Conservation (phyloP, 1,140 invertebrate species). For the Globodera ellingtonae region DNA sequence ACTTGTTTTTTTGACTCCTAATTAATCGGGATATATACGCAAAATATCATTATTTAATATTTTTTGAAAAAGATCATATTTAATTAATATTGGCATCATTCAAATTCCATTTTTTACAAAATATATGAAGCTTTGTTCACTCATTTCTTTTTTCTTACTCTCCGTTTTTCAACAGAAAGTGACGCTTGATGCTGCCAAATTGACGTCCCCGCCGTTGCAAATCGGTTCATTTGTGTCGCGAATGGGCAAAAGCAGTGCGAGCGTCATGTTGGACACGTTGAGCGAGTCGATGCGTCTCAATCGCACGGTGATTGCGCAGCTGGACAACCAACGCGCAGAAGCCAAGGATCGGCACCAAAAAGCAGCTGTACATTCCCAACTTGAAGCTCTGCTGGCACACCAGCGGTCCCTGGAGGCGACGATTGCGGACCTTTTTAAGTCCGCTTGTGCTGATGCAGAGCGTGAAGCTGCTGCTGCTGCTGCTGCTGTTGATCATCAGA, state of each 20-base stretch:
- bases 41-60: no score
- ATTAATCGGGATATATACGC: no score
- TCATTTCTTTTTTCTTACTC: no score
- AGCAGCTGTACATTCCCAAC: conserved; percentile 1
- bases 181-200: no score
- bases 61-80: no score
- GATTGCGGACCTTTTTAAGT: background rate
- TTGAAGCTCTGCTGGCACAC: conserved; percentile 8
- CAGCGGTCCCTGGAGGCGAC: background rate
- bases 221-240: background rate
- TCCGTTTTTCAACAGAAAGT: no score
- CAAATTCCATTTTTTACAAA: no score
- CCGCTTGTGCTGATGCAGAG: background rate
- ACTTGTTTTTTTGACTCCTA: no score
- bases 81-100: no score
- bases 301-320: background rate
- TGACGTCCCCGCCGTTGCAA: no score
- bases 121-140: no score
- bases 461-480: background rate
- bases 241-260: background rate
- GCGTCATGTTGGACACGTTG: background rate
- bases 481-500: no score
- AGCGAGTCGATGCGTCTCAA: background rate
- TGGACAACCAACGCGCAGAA: background rate
- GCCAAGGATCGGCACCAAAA: background rate